phyloP scores from a whole-genome alignment of 35 echinoderm and acorn worm species.

The Stichopus chloronotus region DNA sequence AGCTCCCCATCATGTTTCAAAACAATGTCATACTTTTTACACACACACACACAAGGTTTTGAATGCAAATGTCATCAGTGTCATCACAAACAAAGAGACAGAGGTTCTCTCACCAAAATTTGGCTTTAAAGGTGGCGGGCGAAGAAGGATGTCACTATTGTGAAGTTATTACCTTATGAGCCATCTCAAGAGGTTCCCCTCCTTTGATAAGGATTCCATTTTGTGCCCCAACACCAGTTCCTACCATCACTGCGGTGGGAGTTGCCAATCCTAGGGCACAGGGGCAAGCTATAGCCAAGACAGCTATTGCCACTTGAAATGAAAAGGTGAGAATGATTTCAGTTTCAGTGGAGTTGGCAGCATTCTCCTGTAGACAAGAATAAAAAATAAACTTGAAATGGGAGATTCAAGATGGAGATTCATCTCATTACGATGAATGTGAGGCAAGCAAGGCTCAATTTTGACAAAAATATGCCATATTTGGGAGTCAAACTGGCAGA shows the following conservation, averaged over 20 bases:
- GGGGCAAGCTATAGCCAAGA: slow-evolving; percentile 95
- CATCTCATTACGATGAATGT: neutral
- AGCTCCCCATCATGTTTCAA: too few relatives aligned
- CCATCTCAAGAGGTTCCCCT: slow-evolving; percentile 97
- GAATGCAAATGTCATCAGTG: too few relatives aligned
- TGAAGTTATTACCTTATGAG: slow-evolving; percentile 72
- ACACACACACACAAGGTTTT: too few relatives aligned
- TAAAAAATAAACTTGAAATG: neutral
- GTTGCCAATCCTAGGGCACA: slow-evolving; percentile 94
- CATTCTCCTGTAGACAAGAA: neutral
- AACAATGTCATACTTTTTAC: too few relatives aligned
- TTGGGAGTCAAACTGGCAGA: too few relatives aligned
- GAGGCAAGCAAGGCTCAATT: too few relatives aligned
- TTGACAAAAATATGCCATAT: too few relatives aligned
- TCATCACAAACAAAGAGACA: too few relatives aligned
- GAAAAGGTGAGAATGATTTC: slow-evolving; percentile 67
- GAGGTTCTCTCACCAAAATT: too few relatives aligned
- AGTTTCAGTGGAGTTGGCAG: neutral
- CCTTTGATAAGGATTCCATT: slow-evolving; percentile 96
- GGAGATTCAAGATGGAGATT: neutral
- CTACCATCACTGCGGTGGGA: slow-evolving; percentile 99
- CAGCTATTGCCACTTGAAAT: slow-evolving; percentile 90
- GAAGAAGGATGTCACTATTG: too few relatives aligned
- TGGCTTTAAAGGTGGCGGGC: too few relatives aligned
- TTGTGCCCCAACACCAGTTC: slow-evolving; percentile 88